A percentile compares a stretch with the other conserved stretches of the same genome.
phyloP scores from a whole-genome alignment of 2,797 vertebrate species.

The Hypotaenidia okinawae region DNA sequence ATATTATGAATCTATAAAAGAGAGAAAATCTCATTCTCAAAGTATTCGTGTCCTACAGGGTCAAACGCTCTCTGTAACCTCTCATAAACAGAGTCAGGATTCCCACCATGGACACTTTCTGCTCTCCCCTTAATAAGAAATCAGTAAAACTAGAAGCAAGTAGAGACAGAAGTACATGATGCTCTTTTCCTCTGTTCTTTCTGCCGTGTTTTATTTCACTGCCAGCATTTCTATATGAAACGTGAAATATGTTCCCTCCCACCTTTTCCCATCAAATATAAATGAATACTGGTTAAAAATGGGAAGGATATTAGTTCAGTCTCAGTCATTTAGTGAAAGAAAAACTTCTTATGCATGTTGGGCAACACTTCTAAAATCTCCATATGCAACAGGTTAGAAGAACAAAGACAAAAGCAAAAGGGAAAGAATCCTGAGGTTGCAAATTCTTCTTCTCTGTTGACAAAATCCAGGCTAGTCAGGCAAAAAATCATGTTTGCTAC shows the following conservation, averaged over 20 bases:
- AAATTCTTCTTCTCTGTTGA: neutral
- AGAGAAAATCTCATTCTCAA: neutral
- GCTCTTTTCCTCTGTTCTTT: neutral
- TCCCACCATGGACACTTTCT: neutral
- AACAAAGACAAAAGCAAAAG: neutral
- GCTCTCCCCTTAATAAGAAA: neutral
- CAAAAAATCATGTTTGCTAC: conserved; percentile 16
- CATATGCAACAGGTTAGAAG: neutral
- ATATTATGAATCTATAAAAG: neutral
- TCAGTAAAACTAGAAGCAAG: neutral
- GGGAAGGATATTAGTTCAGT: neutral
- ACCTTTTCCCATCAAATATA: neutral
- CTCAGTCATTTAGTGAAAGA: neutral
- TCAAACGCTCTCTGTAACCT: neutral
- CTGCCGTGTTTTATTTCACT: neutral
- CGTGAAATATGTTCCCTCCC: neutral
- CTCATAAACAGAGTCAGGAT: neutral
- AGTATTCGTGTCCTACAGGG: neutral
- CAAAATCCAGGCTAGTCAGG: neutral
- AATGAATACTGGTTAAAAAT: neutral
- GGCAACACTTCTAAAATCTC: neutral
- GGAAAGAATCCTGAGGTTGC: neutral
- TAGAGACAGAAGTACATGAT: neutral
- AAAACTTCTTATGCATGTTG: neutral
- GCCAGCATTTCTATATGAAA: neutral